Evolutionary conservation across 2,888 invertebrate species (phyloP).

Genomic region (Brachyopa scutellaris): DNA sequence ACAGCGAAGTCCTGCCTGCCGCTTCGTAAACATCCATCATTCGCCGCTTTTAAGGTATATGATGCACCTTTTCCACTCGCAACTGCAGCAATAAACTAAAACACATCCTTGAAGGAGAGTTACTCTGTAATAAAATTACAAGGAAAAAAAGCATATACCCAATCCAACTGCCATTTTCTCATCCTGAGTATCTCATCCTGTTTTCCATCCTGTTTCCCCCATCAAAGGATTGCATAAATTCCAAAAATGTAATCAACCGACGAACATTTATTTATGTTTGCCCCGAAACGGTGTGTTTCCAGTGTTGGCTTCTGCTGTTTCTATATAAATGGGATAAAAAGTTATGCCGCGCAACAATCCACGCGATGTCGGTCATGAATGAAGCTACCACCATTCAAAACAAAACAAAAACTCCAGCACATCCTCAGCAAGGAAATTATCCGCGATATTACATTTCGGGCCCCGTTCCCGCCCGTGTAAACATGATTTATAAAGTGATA

Average conservation of each 20-base stretch:
- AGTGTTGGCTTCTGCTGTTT: constrained; percentile 18
- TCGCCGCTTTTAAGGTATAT: too few species aligned
- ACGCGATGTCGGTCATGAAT: constrained; percentile 64
- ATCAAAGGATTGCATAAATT: constrained; percentile 54
- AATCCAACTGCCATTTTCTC: neutral
- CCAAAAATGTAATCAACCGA: constrained; percentile 60
- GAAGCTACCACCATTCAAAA: constrained; percentile 57
- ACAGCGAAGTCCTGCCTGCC: too few species aligned
- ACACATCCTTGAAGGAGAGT: constrained; percentile 20
- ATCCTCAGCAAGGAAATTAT: constrained; percentile 61
- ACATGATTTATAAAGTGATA: constrained; percentile 73
- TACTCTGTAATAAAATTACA: constrained; percentile 23
- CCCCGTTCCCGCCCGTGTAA: constrained; percentile 52
- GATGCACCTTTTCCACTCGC: too few species aligned
- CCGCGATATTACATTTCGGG: constrained; percentile 69
- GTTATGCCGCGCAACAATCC: constrained; percentile 42
- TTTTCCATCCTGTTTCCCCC: neutral
- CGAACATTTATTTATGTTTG: constrained; percentile 61
- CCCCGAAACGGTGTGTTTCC: constrained; percentile 56
- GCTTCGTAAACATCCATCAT: too few species aligned
- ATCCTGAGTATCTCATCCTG: too few species aligned
- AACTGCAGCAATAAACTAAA: constrained; percentile 1
- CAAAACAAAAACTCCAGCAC: constrained; percentile 13
- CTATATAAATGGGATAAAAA: constrained; percentile 35
- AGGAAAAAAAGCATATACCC: constrained; percentile 31